phyloP scores from a whole-genome alignment of 2,113 vertebrate species.

The Cyanoderma ruficeps region DNA sequence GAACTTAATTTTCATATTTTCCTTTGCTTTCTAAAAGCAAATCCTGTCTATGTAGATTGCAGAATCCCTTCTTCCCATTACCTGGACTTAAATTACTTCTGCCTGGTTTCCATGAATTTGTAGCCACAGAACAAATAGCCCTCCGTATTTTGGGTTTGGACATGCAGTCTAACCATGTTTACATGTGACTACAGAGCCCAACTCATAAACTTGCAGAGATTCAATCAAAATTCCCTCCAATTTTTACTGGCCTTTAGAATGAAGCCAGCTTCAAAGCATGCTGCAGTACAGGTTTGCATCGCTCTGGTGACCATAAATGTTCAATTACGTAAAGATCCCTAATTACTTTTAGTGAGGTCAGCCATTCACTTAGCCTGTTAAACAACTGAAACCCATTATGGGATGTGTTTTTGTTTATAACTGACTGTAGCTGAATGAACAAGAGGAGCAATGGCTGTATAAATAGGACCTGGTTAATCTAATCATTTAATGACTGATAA shows the following conservation, averaged over 20 bases:
- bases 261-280: not conserved
- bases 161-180: not conserved
- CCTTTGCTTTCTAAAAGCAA: not conserved
- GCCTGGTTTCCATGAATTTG: not conserved
- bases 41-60: not conserved
- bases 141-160: not conserved
- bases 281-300: not conserved
- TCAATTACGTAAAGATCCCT: constrained; percentile 1
- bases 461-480: not conserved
- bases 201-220: not conserved
- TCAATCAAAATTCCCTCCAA: not conserved
- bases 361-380: constrained; percentile 17
- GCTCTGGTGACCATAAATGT: not conserved
- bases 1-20: not conserved
- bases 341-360: constrained; percentile 11
- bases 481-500: not conserved
- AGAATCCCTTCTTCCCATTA: not conserved
- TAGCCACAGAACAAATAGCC: not conserved
- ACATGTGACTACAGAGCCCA: not conserved
- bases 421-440: not conserved
- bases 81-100: not conserved
- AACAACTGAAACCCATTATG: not conserved
- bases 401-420: not conserved
- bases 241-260: not conserved
- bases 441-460: not conserved